These are phyloP conservation scores for Melanostoma mellinum DNA, from an alignment of 2,888 invertebrate species.

Conservation along the genomic window DNA sequence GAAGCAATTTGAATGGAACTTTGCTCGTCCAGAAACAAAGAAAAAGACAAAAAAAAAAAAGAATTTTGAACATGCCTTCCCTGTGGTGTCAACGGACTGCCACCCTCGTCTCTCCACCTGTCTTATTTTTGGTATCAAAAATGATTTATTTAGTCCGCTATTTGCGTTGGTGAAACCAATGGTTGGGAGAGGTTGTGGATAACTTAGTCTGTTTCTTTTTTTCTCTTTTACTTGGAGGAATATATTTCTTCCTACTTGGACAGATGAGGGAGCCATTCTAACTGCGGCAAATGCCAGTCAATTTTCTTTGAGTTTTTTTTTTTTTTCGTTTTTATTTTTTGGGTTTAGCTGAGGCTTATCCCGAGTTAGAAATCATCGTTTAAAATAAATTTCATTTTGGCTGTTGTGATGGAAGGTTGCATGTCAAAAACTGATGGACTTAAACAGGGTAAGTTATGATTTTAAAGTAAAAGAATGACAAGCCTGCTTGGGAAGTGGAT, in stretches of 20 bases:
- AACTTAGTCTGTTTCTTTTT: conserved; percentile 34
- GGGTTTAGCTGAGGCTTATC: conserved; percentile 44
- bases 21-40: conserved; percentile 4
- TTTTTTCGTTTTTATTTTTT: conserved; percentile 17
- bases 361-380: conserved; percentile 57
- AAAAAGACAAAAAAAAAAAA: conserved; percentile 18
- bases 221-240: not conserved
- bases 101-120: not conserved
- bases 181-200: conserved; percentile 26
- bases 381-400: conserved; percentile 52
- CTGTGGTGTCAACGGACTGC: conserved; percentile 65
- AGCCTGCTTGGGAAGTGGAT: conserved; percentile 21
- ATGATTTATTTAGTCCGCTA: conserved; percentile 65
- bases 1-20: conserved; percentile 66
- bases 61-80: conserved; percentile 62
- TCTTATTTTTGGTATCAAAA: conserved; percentile 37
- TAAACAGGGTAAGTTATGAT: conserved; percentile 54
- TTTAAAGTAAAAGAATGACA: conserved; percentile 35
- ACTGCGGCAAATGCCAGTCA: conserved; percentile 53
- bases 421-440: conserved; percentile 51
- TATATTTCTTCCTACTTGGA: not conserved
- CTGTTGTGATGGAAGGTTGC: conserved; percentile 25
- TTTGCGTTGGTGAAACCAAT: conserved; percentile 35
- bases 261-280: conserved; percentile 15
- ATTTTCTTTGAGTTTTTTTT: conserved; percentile 42